Conservation (phyloP, 2,888 invertebrate species). For the Phasia obesa region DNA sequence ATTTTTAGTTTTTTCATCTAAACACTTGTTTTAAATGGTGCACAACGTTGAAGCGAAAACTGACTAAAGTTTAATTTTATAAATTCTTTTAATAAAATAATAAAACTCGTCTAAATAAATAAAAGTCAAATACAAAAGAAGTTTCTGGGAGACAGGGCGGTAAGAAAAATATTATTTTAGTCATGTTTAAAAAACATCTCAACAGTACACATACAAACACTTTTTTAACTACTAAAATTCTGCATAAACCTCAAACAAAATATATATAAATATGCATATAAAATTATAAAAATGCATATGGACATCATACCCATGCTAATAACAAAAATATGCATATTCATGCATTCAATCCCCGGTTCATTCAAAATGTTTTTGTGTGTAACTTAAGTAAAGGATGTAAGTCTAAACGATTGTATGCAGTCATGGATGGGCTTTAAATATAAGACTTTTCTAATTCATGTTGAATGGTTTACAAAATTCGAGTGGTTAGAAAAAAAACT, state of each 20-base stretch:
- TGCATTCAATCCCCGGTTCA: neutral
- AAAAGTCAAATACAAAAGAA: slow-evolving; percentile 8
- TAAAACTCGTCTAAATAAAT: slow-evolving; percentile 4
- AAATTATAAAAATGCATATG: neutral
- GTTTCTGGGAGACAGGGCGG: neutral
- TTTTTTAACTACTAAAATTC: neutral
- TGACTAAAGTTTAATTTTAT: slow-evolving; percentile 67
- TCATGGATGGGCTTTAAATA: slow-evolving; percentile 29
- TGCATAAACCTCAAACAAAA: slow-evolving; percentile 1
- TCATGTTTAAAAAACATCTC: slow-evolving; percentile 29
- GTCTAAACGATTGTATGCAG: neutral
- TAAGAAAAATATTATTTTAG: slow-evolving; percentile 41
- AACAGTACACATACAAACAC: neutral
- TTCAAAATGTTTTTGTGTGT: neutral
- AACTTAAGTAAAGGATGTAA: neutral
- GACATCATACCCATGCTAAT: neutral
- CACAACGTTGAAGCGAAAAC: slow-evolving; percentile 69
- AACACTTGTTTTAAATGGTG: neutral
- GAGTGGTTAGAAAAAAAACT: slow-evolving; percentile 45
- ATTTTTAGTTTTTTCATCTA: too few species aligned
- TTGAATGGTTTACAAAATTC: slow-evolving; percentile 61
- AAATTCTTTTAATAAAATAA: slow-evolving; percentile 53
- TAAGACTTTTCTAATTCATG: slow-evolving; percentile 63
- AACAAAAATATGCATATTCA: slow-evolving; percentile 26
- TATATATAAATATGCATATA: neutral